These are phyloP conservation scores for Myiozetetes cayanensis DNA, from an alignment of 2,113 vertebrate species.

Conservation along the genomic window DNA sequence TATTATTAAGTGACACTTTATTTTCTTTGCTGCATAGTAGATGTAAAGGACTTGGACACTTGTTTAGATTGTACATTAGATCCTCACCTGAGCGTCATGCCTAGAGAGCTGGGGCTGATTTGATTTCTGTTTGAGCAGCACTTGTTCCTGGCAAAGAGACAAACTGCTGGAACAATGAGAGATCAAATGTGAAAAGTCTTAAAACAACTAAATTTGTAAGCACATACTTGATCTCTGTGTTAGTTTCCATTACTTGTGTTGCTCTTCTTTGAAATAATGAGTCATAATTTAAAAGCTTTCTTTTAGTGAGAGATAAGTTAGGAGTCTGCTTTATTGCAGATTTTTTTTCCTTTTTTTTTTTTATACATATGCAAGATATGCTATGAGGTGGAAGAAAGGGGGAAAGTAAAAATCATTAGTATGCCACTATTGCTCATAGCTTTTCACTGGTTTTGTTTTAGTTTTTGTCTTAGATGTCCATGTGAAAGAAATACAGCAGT, in stretches of 20 bases:
- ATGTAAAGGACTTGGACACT: not conserved
- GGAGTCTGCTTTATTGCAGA: not conserved
- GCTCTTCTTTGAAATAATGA: not conserved
- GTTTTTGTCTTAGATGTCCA: not conserved
- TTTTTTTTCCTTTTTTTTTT: not conserved
- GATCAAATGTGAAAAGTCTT: not conserved
- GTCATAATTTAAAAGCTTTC: not conserved
- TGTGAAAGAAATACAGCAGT: not conserved
- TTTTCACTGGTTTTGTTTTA: not conserved
- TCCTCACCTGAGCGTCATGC: not conserved
- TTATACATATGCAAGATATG: not conserved
- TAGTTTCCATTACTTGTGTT: not conserved
- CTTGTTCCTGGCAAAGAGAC: not conserved
- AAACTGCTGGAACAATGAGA: not conserved
- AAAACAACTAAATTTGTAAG: not conserved
- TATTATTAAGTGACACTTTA: not conserved
- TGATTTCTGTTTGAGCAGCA: not conserved
- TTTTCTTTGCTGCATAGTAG: not conserved
- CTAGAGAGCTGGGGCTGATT: not conserved
- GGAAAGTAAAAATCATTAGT: not conserved
- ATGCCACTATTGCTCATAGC: not conserved
- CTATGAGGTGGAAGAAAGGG: not conserved
- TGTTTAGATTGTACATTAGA: not conserved
- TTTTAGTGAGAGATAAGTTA: not conserved
- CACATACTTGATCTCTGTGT: not conserved